phyloP scores from a whole-genome alignment of 2,797 vertebrate genomes.

The Phoebastria nigripes region DNA sequence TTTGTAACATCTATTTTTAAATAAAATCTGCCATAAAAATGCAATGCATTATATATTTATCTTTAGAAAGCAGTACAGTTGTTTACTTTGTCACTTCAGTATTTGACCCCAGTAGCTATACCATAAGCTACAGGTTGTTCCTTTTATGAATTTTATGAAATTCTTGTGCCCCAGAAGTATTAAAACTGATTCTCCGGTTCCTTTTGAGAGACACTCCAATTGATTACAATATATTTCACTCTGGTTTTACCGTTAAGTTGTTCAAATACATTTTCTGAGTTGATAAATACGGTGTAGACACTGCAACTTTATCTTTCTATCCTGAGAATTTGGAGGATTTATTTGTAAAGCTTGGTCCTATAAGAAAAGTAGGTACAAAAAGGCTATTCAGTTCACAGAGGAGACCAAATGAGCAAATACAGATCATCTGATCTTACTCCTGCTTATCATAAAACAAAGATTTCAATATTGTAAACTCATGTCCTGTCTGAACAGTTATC shows the following conservation, averaged over 20 bases:
- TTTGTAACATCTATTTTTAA: neutral
- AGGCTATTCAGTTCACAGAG: neutral
- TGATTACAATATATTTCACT: neutral
- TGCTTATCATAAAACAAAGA: neutral
- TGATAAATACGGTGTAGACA: neutral
- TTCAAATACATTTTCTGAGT: neutral
- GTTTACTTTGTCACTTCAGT: neutral
- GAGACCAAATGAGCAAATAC: neutral
- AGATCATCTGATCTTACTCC: slow-evolving; percentile 1
- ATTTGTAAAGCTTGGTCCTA: neutral
- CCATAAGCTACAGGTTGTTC: neutral
- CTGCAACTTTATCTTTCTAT: neutral
- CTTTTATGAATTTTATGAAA: neutral
- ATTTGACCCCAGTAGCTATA: neutral
- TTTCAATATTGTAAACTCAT: neutral
- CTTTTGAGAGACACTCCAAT: neutral
- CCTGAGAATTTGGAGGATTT: neutral
- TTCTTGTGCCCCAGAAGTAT: neutral
- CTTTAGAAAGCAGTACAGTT: neutral
- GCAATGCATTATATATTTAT: rapidly evolving
- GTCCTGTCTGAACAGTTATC: neutral
- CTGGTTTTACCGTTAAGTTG: neutral
- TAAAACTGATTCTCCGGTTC: neutral
- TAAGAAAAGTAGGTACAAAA: neutral
- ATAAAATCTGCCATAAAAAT: neutral